Evolutionary conservation across 64 coral and sea anemone genomes (phyloP).

Genomic region (Montipora capricornis): DNA sequence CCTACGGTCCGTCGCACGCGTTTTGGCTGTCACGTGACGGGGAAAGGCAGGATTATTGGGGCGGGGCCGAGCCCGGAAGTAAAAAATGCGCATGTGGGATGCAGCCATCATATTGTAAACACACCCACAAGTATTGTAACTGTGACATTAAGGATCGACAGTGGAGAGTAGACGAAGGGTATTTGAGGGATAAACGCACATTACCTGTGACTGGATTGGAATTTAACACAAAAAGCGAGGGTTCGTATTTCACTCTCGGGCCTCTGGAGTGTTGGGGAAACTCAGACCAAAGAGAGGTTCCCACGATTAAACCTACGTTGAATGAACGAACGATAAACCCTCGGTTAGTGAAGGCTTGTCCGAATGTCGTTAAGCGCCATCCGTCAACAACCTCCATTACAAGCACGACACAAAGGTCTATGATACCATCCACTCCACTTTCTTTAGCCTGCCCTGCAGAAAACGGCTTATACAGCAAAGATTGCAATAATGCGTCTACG

Average conservation of each 20-base stretch:
- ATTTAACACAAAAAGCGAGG: constrained; percentile 58
- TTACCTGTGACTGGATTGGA: constrained; percentile 67
- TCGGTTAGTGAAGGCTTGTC: constrained; percentile 52
- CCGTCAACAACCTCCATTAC: not conserved
- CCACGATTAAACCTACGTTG: not conserved
- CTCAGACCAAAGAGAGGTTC: not conserved
- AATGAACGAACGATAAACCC: constrained; percentile 4
- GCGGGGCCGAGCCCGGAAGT: constrained; percentile 73
- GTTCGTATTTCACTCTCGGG: constrained; percentile 62
- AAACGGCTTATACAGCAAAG: not conserved
- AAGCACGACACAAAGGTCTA: not conserved
- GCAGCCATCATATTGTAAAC: constrained; percentile 12
- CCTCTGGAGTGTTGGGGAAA: constrained; percentile 93
- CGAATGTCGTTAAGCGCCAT: constrained; percentile 5
- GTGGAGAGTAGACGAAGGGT: constrained; percentile 88
- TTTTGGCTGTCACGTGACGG: constrained; percentile 74
- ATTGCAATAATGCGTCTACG: not conserved
- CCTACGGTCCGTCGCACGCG: constrained; percentile 44
- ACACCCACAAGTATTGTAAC: constrained; percentile 63
- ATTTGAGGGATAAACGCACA: constrained; percentile 54
- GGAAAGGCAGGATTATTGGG: constrained; percentile 72
- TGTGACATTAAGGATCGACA: constrained; percentile 67
- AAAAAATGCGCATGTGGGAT: constrained; percentile 78
- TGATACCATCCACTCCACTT: not conserved
- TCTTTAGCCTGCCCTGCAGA: not conserved